A percentile compares a stretch with the other conserved stretches of the same genome.
Conservation (phyloP, 2,113 vertebrate species). For the Orycteropus afer region DNA sequence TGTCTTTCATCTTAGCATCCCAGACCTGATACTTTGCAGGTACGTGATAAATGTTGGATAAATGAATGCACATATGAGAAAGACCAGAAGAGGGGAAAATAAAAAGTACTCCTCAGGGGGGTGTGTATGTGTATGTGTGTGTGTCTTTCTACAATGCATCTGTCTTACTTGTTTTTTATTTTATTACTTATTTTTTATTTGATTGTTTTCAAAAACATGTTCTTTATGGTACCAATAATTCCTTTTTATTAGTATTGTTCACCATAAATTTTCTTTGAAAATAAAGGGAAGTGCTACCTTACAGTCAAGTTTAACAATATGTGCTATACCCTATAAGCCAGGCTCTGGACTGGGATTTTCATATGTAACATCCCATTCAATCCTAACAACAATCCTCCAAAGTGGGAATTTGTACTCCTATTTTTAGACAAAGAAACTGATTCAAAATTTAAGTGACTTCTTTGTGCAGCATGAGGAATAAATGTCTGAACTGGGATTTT, state of each 20-base stretch:
- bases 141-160: too few species aligned
- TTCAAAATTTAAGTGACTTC: neutral
- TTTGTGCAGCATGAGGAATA: neutral
- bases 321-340: neutral
- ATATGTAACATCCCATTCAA: neutral
- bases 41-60: neutral
- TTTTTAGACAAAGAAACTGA: neutral
- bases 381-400: neutral
- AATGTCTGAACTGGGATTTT: neutral
- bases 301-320: too few species aligned
- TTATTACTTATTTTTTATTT: neutral
- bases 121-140: too few species aligned
- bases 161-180: too few species aligned
- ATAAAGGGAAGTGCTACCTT: neutral
- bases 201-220: neutral
- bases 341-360: neutral
- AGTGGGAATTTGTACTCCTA: neutral
- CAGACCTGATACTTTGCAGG: neutral
- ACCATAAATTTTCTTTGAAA: neutral
- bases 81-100: neutral
- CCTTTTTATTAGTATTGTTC: neutral
- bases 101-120: neutral
- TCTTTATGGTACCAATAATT: neutral
- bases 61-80: neutral
- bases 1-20: neutral